These are phyloP conservation scores for Yponomeuta cagnagella DNA, from an alignment of 2,888 invertebrate species.

Conservation along the genomic window DNA sequence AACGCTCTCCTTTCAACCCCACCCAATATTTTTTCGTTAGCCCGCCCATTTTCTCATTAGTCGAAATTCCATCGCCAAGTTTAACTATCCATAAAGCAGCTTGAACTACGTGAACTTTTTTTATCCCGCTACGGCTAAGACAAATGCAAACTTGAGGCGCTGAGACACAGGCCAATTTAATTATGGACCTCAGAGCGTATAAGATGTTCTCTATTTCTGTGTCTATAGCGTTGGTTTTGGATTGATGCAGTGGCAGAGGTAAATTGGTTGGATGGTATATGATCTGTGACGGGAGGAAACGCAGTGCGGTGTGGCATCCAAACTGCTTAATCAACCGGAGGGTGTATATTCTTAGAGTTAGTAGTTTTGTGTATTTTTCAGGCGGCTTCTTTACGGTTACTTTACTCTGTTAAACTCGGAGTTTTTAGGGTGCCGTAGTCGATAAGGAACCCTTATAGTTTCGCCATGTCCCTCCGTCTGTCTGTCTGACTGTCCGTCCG, in stretches of 20 bases:
- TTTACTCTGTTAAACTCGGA: too few relatives aligned
- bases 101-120: conserved; percentile 6
- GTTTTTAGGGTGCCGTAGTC: too few relatives aligned
- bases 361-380: not conserved
- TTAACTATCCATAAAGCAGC: conserved; percentile 11
- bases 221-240: not conserved
- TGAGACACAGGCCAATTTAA: not conserved
- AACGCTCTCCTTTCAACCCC: not conserved
- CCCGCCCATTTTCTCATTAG: conserved; percentile 4
- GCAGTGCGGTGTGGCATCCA: conserved; percentile 33
- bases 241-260: not conserved
- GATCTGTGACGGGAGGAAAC: conserved; percentile 28
- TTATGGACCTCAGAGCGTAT: not conserved
- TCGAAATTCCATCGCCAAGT: conserved; percentile 6
- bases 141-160: not conserved
- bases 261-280: conserved; percentile 20
- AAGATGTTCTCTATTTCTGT: not conserved
- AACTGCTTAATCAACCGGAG: conserved; percentile 44
- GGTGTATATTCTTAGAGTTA: conserved; percentile 23
- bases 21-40: not conserved
- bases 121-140: not conserved
- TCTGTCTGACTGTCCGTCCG: too few relatives aligned
- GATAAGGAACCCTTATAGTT: too few relatives aligned
- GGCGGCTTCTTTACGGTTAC: not conserved
- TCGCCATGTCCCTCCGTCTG: too few relatives aligned